Conservation (phyloP, 1,140 invertebrate species). For the Platorchestia sp. region DNA sequence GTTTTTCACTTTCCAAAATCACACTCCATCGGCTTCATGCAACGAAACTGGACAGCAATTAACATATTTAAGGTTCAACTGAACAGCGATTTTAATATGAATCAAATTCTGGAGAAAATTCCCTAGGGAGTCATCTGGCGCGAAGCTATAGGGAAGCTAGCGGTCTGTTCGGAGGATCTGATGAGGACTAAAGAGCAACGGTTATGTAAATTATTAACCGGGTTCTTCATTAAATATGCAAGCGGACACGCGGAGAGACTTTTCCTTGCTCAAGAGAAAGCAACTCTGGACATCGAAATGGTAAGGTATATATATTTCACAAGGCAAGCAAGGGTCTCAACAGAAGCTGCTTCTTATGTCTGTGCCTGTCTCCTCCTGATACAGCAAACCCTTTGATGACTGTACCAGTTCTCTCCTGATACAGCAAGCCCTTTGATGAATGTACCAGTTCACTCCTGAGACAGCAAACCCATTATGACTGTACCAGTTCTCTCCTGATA, state of each 20-base stretch:
- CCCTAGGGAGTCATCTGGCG: neutral
- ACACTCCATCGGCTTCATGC: neutral
- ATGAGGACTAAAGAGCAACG: neutral
- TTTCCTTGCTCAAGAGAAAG: neutral
- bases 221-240: neutral
- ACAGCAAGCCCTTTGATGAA: too few relatives aligned
- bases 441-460: too few relatives aligned
- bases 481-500: too few relatives aligned
- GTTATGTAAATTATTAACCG: neutral
- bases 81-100: too few relatives aligned
- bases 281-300: neutral
- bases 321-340: too few relatives aligned
- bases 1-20: neutral
- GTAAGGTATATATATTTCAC: neutral
- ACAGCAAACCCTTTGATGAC: too few relatives aligned
- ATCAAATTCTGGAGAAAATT: neutral
- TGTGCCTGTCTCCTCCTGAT: too few relatives aligned
- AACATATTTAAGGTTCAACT: neutral
- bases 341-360: too few relatives aligned
- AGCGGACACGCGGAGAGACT: neutral
- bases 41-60: neutral
- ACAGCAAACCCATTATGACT: too few relatives aligned
- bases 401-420: too few relatives aligned
- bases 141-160: neutral
- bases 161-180: neutral